phyloP scores from a whole-genome alignment of 2,113 vertebrate species.

The Polypterus bichir region DNA sequence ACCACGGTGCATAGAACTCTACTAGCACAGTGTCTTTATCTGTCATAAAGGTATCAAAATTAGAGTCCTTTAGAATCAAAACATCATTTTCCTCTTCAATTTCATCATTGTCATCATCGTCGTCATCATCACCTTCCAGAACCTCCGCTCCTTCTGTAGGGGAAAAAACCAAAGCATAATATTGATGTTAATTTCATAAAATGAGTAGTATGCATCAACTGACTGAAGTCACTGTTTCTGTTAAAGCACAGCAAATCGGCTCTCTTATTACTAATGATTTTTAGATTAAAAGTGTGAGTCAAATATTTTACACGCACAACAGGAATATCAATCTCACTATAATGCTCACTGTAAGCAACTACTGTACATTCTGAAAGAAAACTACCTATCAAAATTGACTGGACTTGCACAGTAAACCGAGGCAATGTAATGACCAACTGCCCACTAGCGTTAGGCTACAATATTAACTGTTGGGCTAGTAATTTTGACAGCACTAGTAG shows the following conservation, averaged over 20 bases:
- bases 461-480: too few relatives aligned
- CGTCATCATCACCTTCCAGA: conserved; percentile 34
- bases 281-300: background rate
- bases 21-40: conserved; percentile 81
- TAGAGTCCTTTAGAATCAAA: conserved; percentile 65
- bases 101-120: conserved; percentile 46
- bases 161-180: conserved; percentile 23
- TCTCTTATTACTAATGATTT: background rate
- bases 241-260: background rate
- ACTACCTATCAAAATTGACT: too few relatives aligned
- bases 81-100: conserved; percentile 92
- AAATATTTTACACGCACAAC: conserved; percentile 3
- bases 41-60: conserved; percentile 76
- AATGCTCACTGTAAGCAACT: background rate
- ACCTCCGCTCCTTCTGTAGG: conserved; percentile 31
- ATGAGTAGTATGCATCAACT: background rate
- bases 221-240: background rate
- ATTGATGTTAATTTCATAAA: conserved; percentile 21
- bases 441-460: too few relatives aligned
- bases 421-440: too few relatives aligned
- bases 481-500: too few relatives aligned
- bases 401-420: too few relatives aligned
- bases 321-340: background rate
- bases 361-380: too few relatives aligned
- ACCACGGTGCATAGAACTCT: conserved; percentile 96